phyloP scores from a whole-genome alignment of 2,797 vertebrate genomes.

The Xiphorhynchus erythropygius region DNA sequence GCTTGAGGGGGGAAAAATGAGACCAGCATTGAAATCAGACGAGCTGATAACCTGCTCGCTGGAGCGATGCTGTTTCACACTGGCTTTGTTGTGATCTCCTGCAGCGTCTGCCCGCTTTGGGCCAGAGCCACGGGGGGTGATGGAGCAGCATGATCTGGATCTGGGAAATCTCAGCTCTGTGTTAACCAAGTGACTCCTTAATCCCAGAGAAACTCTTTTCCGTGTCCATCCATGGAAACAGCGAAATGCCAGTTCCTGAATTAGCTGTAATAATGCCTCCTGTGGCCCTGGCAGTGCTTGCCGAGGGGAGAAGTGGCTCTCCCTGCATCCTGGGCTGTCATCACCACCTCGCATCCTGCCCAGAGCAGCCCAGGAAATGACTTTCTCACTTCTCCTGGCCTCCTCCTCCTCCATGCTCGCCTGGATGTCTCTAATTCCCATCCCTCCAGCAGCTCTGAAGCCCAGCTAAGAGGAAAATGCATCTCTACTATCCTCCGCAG shows the following conservation, averaged over 20 bases:
- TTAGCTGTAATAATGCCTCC: neutral
- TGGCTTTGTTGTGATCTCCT: neutral
- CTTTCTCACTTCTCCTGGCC: constrained; percentile 1
- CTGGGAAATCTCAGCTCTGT: neutral
- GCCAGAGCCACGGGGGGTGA: fast-evolving
- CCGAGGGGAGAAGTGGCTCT: neutral
- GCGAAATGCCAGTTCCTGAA: neutral
- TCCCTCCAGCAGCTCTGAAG: neutral
- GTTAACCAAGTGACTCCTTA: neutral
- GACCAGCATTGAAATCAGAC: neutral
- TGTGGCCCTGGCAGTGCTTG: neutral
- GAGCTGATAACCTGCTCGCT: neutral
- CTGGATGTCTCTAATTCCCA: neutral
- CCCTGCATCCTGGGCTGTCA: neutral
- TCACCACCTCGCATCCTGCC: neutral
- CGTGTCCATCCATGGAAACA: neutral
- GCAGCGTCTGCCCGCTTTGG: neutral
- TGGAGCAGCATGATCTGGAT: neutral
- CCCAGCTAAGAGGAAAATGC: neutral
- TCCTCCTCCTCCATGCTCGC: neutral
- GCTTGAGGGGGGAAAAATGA: neutral
- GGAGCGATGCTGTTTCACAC: neutral
- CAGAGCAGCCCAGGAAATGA: constrained; percentile 21
- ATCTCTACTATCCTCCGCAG: neutral
- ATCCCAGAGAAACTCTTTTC: neutral